phyloP scores from a whole-genome alignment of 2,797 vertebrate species.

The Mallotus villosus region DNA sequence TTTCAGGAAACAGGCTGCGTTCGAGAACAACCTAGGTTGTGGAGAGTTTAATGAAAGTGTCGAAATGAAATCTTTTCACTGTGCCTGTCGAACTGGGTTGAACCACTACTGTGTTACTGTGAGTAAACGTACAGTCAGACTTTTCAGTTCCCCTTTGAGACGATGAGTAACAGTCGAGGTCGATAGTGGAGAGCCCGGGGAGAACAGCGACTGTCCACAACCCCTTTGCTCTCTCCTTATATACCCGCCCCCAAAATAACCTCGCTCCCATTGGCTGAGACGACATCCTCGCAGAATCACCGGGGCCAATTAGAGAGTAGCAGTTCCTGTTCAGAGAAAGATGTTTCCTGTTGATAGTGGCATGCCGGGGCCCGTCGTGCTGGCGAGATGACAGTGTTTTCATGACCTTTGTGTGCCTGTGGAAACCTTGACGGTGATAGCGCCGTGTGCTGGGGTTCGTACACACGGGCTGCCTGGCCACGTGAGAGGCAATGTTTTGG shows the following conservation, averaged over 20 bases:
- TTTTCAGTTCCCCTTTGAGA: not conserved
- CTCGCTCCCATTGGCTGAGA: slow-evolving; percentile 73
- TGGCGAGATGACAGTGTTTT: slow-evolving; percentile 49
- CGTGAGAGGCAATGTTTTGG: slow-evolving; percentile 61
- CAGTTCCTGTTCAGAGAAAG: slow-evolving; percentile 87
- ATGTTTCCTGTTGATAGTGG: slow-evolving; percentile 92
- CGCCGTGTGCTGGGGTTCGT: slow-evolving; percentile 32
- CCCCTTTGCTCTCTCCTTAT: slow-evolving; percentile 66
- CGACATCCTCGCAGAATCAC: slow-evolving; percentile 72
- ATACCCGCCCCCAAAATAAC: slow-evolving; percentile 90
- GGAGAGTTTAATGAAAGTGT: too few relatives aligned
- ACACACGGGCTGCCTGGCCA: slow-evolving; percentile 35
- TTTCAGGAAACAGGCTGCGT: too few relatives aligned
- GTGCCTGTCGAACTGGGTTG: too few relatives aligned
- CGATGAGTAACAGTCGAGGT: not conserved
- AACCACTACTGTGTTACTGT: not conserved
- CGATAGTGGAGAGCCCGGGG: not conserved
- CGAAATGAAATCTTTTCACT: too few relatives aligned
- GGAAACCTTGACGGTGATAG: slow-evolving; percentile 63
- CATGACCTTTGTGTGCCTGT: slow-evolving; percentile 50
- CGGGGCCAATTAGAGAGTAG: slow-evolving; percentile 75
- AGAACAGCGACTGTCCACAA: slow-evolving; percentile 33
- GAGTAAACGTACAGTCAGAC: not conserved
- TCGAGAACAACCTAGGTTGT: too few relatives aligned
- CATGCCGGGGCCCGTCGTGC: slow-evolving; percentile 51